Evolutionary conservation across 2,113 vertebrate genomes (phyloP).

Genomic region (Neopipo cinnamomea): DNA sequence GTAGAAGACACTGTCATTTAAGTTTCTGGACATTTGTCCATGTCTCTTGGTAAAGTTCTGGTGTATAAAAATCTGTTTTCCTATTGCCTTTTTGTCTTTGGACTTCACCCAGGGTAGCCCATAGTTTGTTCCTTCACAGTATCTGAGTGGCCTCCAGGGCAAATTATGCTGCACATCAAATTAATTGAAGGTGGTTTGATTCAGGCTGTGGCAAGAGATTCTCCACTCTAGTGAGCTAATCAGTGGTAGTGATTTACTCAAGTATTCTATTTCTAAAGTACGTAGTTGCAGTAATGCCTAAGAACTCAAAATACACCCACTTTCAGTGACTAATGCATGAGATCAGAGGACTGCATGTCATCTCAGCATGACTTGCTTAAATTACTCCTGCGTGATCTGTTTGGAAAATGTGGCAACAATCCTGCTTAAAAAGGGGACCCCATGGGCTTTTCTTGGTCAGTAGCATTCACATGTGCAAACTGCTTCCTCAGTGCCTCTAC

Average conservation of each 20-base stretch:
- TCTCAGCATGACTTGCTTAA: not conserved
- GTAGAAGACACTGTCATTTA: slow-evolving; percentile 56
- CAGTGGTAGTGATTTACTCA: not conserved
- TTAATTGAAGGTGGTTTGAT: not conserved
- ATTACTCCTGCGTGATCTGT: not conserved
- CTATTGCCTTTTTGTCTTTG: not conserved
- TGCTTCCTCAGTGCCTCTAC: not conserved
- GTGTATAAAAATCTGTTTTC: not conserved
- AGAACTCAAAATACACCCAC: not conserved
- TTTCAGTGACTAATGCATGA: not conserved
- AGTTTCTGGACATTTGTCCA: not conserved
- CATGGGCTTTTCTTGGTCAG: not conserved
- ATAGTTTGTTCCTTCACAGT: not conserved
- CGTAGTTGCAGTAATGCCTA: not conserved
- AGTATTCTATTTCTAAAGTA: not conserved
- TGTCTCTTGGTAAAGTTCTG: not conserved
- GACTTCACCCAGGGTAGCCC: not conserved
- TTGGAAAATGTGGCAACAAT: not conserved
- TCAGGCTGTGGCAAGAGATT: not conserved
- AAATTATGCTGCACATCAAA: not conserved
- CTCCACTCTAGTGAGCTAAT: not conserved
- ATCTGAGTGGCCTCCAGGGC: not conserved
- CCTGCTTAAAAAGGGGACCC: no score
- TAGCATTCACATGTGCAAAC: rapidly evolving
- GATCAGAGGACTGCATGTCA: not conserved